Evolutionary conservation across 2,797 vertebrate genomes (phyloP).

Genomic region (Anas acuta): DNA sequence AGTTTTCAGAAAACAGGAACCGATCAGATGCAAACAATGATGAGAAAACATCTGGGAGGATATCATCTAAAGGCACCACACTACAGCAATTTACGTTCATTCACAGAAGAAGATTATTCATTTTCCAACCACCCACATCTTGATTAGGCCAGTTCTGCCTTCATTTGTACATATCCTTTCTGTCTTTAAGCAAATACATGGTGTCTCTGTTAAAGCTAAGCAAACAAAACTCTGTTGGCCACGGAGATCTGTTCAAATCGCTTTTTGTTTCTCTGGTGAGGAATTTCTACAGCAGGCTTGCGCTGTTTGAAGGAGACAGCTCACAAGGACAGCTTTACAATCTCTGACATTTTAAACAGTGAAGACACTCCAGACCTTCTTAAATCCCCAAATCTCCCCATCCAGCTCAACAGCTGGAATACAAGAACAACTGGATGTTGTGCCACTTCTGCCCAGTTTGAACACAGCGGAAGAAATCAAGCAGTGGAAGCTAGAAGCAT

Average conservation of each 20-base stretch:
- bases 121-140: neutral
- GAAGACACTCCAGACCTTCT: neutral
- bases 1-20: slow-evolving; percentile 49
- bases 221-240: slow-evolving; percentile 16
- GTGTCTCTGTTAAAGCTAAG: neutral
- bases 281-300: slow-evolving; percentile 6
- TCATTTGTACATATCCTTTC: neutral
- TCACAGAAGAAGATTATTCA: neutral
- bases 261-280: neutral
- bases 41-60: neutral
- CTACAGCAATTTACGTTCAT: neutral
- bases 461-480: neutral
- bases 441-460: neutral
- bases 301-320: neutral
- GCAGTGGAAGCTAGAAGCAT: neutral
- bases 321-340: slow-evolving; percentile 20
- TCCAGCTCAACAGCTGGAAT: neutral
- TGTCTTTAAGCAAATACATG: neutral
- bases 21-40: slow-evolving; percentile 22
- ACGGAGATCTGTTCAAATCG: neutral
- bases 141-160: neutral
- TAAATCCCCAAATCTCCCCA: neutral
- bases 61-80: neutral
- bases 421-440: neutral
- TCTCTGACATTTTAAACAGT: slow-evolving; percentile 3